These are phyloP conservation scores for Papilio elwesi DNA, from an alignment of 2,888 invertebrate species.

Conservation along the genomic window DNA sequence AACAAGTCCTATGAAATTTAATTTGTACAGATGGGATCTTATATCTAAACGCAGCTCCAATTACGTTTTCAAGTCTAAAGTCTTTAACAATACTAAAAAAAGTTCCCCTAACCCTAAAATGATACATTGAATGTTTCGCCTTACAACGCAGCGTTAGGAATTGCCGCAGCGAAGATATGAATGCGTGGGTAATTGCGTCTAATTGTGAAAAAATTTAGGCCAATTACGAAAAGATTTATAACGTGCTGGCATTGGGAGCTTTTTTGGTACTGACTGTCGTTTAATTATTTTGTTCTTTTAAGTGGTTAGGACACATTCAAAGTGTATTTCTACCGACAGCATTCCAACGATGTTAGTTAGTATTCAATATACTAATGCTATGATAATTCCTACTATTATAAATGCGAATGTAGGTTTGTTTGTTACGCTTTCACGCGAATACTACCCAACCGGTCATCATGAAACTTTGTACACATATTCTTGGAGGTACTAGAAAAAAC, in stretches of 20 bases:
- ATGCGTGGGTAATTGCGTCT: conserved; percentile 32
- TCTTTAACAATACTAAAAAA: not conserved
- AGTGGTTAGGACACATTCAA: conserved; percentile 18
- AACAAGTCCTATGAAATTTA: no score
- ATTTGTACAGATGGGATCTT: no score
- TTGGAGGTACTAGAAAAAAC: no score
- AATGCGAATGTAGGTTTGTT: no score
- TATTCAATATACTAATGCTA: no score
- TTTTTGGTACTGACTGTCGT: conserved; percentile 27
- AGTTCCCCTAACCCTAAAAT: not conserved
- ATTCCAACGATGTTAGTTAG: not conserved
- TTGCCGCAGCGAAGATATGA: conserved; percentile 14
- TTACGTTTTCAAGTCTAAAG: no score
- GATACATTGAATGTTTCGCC: conserved; percentile 1
- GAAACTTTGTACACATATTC: no score
- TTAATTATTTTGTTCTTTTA: conserved; percentile 18
- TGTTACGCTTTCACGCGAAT: no score
- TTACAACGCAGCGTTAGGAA: not conserved
- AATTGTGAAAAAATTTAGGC: conserved; percentile 37
- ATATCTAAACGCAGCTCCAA: no score
- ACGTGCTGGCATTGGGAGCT: conserved; percentile 33
- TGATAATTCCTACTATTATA: no score
- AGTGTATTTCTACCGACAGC: not conserved
- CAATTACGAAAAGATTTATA: conserved; percentile 39
- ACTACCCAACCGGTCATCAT: no score